Percentiles rank a stretch among this genome's conserved stretches.
Conservation (phyloP, 2,113 vertebrate species). For the Casuarius casuarius region DNA sequence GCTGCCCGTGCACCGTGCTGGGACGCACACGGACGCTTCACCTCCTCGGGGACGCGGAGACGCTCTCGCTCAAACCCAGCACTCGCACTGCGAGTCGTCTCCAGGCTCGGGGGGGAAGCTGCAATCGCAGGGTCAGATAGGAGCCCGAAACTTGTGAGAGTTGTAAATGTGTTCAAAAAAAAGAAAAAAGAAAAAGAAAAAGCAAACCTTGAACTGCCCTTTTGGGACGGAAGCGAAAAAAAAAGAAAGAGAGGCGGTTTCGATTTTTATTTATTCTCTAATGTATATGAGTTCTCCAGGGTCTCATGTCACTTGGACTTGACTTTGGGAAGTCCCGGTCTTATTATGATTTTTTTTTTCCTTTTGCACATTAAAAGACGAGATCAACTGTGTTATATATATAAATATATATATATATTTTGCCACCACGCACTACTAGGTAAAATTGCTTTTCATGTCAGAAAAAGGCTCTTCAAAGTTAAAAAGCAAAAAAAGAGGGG, state of each 20-base stretch:
- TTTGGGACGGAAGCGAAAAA: conserved; percentile 70
- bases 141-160: conserved; percentile 87
- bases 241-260: conserved; percentile 70
- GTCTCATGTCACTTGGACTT: conserved; percentile 82
- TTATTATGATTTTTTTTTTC: conserved; percentile 40
- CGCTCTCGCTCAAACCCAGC: conserved; percentile 42
- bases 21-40: conserved; percentile 47
- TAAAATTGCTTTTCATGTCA: conserved; percentile 74
- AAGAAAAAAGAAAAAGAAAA: conserved; percentile 4
- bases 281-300: conserved; percentile 87
- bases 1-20: conserved; percentile 41
- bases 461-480: conserved; percentile 62
- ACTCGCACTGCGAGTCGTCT: conserved; percentile 12
- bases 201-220: conserved; percentile 83
- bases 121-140: conserved; percentile 75
- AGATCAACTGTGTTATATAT: conserved; percentile 74
- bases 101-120: conserved; percentile 36
- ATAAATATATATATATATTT: conserved; percentile 76
- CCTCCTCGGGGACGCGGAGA: conserved; percentile 45
- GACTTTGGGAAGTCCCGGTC: conserved; percentile 79
- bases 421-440: conserved; percentile 76
- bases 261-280: conserved; percentile 92
- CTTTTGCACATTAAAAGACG: conserved; percentile 85
- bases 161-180: conserved; percentile 86
- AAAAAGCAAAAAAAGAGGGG: conserved; percentile 29